These are phyloP conservation scores for Micrastur ruficollis DNA, from an alignment of 2,797 vertebrate species.

Conservation along the genomic window DNA sequence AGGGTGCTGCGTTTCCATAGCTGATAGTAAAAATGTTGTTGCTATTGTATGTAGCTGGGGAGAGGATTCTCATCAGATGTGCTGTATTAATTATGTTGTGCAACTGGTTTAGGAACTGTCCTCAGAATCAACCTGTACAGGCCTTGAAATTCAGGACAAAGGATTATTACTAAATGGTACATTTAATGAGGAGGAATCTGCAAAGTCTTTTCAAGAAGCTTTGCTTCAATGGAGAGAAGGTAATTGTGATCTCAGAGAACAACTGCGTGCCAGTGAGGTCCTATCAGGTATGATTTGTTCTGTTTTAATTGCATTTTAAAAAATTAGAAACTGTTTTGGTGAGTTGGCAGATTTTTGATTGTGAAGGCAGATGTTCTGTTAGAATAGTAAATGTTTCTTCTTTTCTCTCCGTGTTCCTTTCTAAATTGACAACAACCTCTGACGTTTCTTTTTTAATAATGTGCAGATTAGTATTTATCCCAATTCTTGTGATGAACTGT, in stretches of 20 bases:
- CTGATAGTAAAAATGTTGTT: background rate
- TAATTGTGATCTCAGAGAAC: background rate
- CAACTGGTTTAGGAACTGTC: conserved; percentile 55
- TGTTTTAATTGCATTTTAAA: background rate
- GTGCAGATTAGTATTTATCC: background rate
- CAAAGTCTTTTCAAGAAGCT: conserved; percentile 82
- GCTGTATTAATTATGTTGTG: background rate
- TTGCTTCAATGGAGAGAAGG: conserved; percentile 80
- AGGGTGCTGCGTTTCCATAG: background rate
- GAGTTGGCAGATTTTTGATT: background rate
- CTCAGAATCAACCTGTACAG: background rate
- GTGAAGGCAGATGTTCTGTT: background rate
- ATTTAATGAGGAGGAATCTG: conserved; percentile 82
- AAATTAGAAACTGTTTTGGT: background rate
- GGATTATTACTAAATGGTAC: conserved; percentile 69
- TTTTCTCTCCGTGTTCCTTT: background rate
- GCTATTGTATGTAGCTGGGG: background rate
- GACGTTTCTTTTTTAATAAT: background rate
- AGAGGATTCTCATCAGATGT: background rate
- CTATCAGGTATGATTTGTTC: conserved; percentile 73
- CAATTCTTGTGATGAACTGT: background rate
- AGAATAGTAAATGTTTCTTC: background rate
- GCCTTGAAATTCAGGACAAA: background rate
- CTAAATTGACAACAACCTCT: background rate
- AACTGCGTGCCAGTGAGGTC: background rate